These are phyloP conservation scores for Hyperoplus lanceolatus DNA, from an alignment of 2,797 vertebrate genomes.

Conservation along the genomic window DNA sequence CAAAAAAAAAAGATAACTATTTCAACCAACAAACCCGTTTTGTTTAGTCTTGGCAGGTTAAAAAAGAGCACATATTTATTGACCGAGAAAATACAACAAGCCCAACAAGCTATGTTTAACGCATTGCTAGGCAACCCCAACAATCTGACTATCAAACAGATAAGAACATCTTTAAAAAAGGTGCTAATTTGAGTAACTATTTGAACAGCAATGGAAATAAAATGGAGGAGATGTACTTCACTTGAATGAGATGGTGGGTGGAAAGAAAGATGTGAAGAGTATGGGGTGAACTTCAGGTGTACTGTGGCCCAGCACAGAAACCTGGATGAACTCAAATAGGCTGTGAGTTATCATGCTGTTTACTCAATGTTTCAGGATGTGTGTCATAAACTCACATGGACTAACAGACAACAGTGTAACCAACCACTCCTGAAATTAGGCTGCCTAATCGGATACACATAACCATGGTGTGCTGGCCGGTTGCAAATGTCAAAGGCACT, in stretches of 20 bases:
- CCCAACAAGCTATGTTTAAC: slow-evolving; percentile 1
- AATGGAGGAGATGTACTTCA: not conserved
- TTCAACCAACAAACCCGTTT: not conserved
- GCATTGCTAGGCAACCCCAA: slow-evolving; percentile 21
- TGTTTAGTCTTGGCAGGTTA: slow-evolving; percentile 9
- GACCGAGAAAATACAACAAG: slow-evolving; percentile 14
- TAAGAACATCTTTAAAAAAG: not conserved
- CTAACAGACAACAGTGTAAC: not conserved
- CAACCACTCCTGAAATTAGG: not conserved
- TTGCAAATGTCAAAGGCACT: not conserved
- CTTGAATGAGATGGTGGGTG: not conserved
- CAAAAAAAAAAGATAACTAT: slow-evolving; percentile 2
- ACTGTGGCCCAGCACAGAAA: not conserved
- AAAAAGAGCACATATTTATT: slow-evolving; percentile 18
- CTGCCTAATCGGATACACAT: not conserved
- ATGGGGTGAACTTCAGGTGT: not conserved
- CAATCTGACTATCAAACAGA: slow-evolving; percentile 11
- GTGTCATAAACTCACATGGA: not conserved
- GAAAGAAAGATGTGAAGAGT: not conserved
- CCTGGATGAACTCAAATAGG: not conserved
- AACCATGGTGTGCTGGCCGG: not conserved
- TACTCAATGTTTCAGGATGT: not conserved
- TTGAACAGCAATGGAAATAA: not conserved
- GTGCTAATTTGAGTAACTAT: not conserved
- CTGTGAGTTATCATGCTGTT: not conserved